phyloP scores from a whole-genome alignment of 2,888 invertebrate genomes.

The Scaptomyza cyrtandrae region DNA sequence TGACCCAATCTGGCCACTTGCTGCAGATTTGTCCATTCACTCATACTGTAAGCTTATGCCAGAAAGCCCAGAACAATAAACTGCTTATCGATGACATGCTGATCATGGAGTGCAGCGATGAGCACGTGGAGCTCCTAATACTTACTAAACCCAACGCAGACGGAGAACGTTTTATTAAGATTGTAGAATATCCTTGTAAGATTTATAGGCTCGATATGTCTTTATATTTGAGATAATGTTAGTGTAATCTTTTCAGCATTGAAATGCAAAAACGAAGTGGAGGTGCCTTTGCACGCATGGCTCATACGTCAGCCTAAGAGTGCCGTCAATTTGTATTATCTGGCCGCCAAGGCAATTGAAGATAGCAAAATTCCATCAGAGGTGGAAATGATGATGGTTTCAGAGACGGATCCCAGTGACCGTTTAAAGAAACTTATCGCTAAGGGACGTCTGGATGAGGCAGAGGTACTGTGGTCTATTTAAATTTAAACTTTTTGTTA shows the following conservation, averaged over 20 bases:
- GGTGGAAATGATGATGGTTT: slow-evolving; percentile 83
- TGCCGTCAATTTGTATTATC: slow-evolving; percentile 83
- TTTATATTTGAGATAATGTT: background rate
- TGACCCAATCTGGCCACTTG: slow-evolving; percentile 80
- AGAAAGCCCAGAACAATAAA: slow-evolving; percentile 15
- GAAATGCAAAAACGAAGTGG: slow-evolving; percentile 80
- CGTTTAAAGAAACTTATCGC: slow-evolving; percentile 83
- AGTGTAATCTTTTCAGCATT: slow-evolving; percentile 67
- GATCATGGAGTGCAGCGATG: slow-evolving; percentile 81
- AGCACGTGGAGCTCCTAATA: slow-evolving; percentile 80
- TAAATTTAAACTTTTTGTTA: background rate
- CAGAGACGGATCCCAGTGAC: slow-evolving; percentile 83
- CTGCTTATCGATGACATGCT: slow-evolving; percentile 81
- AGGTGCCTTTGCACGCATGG: slow-evolving; percentile 80
- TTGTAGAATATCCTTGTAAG: slow-evolving; percentile 83
- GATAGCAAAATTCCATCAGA: slow-evolving; percentile 67
- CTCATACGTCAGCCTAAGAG: slow-evolving; percentile 83
- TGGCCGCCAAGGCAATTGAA: slow-evolving; percentile 70
- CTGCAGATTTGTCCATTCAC: slow-evolving; percentile 82
- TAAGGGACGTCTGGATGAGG: slow-evolving; percentile 83
- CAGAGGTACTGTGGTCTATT: slow-evolving; percentile 73
- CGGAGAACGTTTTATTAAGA: slow-evolving; percentile 72
- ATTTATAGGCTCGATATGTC: background rate
- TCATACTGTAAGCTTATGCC: slow-evolving; percentile 63
- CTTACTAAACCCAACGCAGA: slow-evolving; percentile 71